Evolutionary conservation across 2,113 vertebrate species (phyloP), one percentile per base, ranked within the genome.

Genomic region (Cepphus grylle): DNA sequence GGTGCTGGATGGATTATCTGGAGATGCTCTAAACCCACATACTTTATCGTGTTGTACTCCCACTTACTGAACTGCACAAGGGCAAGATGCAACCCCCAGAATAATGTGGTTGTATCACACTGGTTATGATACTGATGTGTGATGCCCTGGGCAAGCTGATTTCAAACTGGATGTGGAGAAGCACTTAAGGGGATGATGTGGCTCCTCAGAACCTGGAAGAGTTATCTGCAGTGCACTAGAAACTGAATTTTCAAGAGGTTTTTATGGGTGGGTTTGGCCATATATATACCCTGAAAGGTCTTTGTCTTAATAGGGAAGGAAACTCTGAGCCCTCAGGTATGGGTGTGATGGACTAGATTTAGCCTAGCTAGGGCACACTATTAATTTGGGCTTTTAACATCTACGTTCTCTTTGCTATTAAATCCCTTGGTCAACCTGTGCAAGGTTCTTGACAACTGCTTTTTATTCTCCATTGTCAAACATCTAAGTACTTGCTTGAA

Each of bases 381-480:
- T 63, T 62, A 61, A n/a, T 84, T 67, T 45, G n/a, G 17, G 19
- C 11, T 92, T 66, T 59, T 56, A 62, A 42, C 27, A 66, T 80
- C 43, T 80, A n/a, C 6, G 1, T 80, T 87, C 34, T 59, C 16
- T 81, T 72, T 90, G 53, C 52, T 82, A 1, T 85, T 63, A 56
- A 67, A 66, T 52, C 49, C 10, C 20, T 7, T 42, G 38, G 34
- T 26, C 65, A 91, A 56, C 36, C 34, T 79, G 14, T 58, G 20
- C 32, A 66, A 78, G 59, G 73, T 63, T 82, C 66, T 65, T 81
- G 73, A 79, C 40, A 85, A 49, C 30, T 93, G 65, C 34, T 82
- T 81, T 93, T 94, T 93, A 47, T 92, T 93, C 42, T 88, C 52
- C 7, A 10, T 56, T 82, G 86, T 94, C 52, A 86, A 91, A 61